Base-by-base conservation (phyloP, 2,797 vertebrate genomes). In the Pangasius macronema region DNA sequence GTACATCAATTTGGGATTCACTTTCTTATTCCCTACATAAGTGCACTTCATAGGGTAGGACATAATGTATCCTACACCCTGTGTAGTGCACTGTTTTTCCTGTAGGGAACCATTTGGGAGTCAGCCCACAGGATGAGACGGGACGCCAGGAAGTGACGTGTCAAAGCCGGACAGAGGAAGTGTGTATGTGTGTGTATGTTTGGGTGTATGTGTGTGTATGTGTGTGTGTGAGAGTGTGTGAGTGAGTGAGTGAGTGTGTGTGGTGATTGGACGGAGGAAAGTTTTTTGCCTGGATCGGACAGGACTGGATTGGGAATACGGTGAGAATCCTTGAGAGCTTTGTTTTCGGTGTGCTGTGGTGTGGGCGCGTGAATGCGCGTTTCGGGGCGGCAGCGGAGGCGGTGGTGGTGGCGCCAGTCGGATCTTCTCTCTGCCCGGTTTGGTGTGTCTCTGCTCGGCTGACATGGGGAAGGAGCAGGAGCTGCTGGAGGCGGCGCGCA, bases 381-480 rank as follows among this genome's bases (percentile, higher is more conserved):
- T n/a, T 61, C 79, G 57, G 80, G 57, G 80, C 80, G 80, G 80
- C 80, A 39, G 57, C 57, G 79, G 36, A 1, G 79, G 79, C 6
- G 57, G 79, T 42, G 68, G 85, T 4, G 77, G 89, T 76, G 88
- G 76, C 84, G 89, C 84, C 87, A 83, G 85, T 89, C 70, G 73
- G 86, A 67, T 73, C 46, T 67, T 51, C 86, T 36, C 39, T 89
- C 90, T 82, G 61, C 90, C 90, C 86, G 86, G 79, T 81, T 42
- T 68, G 49, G 72, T 80, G 87, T 61, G 59, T 80, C 87, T 89
- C 85, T 90, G 87, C 82, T 87, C 92, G 90, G 93, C 85, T 91
- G 95, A 93, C 92, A 99, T 99, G 98, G 98, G 98, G 96, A 99
- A 98, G 94, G 98, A 99, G 96, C 98, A 99, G 95, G 98, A 99